Evolutionary conservation across 92 coral and sea anemone genomes (phyloP), one percentile per base, ranked within the genome.

Genomic region (Phymanthus crucifer): DNA sequence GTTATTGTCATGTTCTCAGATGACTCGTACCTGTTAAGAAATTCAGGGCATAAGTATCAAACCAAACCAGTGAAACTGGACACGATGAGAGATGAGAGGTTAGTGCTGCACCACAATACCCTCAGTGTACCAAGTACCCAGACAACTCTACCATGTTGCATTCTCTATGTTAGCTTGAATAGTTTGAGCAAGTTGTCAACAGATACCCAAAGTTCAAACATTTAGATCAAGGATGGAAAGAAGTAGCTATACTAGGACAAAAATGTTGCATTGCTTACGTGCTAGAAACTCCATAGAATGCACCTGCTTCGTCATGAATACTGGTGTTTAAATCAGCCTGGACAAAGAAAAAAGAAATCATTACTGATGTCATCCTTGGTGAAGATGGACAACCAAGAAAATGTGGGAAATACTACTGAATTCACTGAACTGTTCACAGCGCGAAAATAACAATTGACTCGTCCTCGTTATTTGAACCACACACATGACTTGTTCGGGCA

Each of bases 201-300:
- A 50, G 64, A 23, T 18, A 27, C 29, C 64, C 4, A 54, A 54
- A 54, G 3, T 3, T 2, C 48, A 10, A 10, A 43, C 48, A 43
- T 43, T 17, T 43, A 3, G 18, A 17, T 11, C 48, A 43, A 10
- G 14, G 17, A 43, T 10, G 14, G 2, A 43, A 43, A 7, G 14
- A 17, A 17, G 10, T 43, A 3, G 6, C 6, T n/a, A n/a, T 26
- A 34, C 34, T 33, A 61, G 68, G 68, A 19, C 4, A 5, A 14
- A 5, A 24, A 8, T 3, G 33, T n/a, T 24, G 68, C 13, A 27
- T 24, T 17, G 81, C 99, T 83, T 81, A 95, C 99, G 99, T 95
- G 99, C 99, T 93, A 21, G 99, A 95, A 17, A 95, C 99, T 34
- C 99, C 99, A 84, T 95, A 95, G 70, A 95, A 95, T 16, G 99